Conservation (phyloP, 2,113 vertebrate species). For the Notarius quadriscutis region DNA sequence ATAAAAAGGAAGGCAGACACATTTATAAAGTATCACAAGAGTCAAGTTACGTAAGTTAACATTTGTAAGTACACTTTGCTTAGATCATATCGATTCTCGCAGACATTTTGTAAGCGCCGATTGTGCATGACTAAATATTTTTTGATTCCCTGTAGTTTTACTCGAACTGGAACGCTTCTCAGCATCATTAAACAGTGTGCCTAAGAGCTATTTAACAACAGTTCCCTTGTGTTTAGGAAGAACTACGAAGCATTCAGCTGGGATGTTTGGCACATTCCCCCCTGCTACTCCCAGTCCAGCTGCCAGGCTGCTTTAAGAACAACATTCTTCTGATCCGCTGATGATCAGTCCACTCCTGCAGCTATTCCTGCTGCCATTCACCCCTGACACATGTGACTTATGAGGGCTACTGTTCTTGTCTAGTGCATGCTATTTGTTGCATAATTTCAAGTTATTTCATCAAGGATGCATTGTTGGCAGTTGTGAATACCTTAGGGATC, state of each 20-base stretch:
- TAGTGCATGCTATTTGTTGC: slow-evolving; percentile 36
- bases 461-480: not conserved
- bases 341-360: slow-evolving; percentile 51
- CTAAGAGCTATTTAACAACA: slow-evolving; percentile 43
- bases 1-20: not conserved
- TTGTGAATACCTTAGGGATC: not conserved
- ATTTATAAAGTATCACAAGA: slow-evolving; percentile 50
- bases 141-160: slow-evolving; percentile 13
- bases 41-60: slow-evolving; percentile 41
- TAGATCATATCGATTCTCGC: slow-evolving; percentile 17
- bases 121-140: slow-evolving; percentile 47
- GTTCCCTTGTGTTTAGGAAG: slow-evolving; percentile 42
- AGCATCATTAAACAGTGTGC: slow-evolving; percentile 17
- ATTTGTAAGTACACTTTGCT: slow-evolving; percentile 12
- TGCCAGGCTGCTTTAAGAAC: slow-evolving; percentile 41
- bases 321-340: slow-evolving; percentile 44
- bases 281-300: not conserved
- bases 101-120: slow-evolving; percentile 23
- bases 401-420: slow-evolving; percentile 19
- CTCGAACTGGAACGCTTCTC: slow-evolving; percentile 37
- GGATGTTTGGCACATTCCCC: slow-evolving; percentile 9
- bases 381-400: slow-evolving; percentile 36
- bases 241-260: slow-evolving; percentile 8
- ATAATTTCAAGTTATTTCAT: slow-evolving; percentile 41
- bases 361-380: slow-evolving; percentile 18